Evolutionary conservation across 2,888 invertebrate genomes (phyloP), one percentile per base, ranked within the genome.

Genomic region (Epiblema foenella): DNA sequence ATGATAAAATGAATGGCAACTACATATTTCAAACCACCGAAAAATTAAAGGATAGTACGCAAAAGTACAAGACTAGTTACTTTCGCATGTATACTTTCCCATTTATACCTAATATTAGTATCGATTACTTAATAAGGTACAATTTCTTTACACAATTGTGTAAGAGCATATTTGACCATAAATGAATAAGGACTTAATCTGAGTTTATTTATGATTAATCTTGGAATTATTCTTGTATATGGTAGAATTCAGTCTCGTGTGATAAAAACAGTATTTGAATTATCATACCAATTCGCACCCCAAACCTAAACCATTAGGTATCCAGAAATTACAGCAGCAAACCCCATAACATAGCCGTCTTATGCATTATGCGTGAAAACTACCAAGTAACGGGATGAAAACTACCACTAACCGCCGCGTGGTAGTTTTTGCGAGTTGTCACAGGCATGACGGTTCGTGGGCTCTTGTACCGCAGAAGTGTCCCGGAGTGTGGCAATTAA

Each of bases 401-500:
- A 83, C 81, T 80, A 80, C 78, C 79, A 76, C 81, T 81, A 81
- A 80, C 79, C 80, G 79, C 80, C 80, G 78, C 78, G 77, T 77
- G 81, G 82, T 85, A 87, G 87, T 85, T 86, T 86, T 86, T 84
- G 84, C 80, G 80, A 81, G 83, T 80, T 78, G 83, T 82, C 79
- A 69, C 67, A 58, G 83, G 77, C 79, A 83, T 85, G 86, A 82
- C 85, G 85, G 81, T 79, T 77, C 77, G 79, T 79, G 83, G 82
- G 87, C 90, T 86, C 89, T 86, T 82, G 82, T 81, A 85, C 88
- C 90, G 84, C 89, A 81, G 58, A 82, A 86, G 86, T 79, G 83
- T 81, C 81, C 83, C 86, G 81, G 86, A 91, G 91, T 87, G 89
- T 84, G 85, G 91, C 93, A 93, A 93, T 93, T 93, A 93, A 91